A percentile compares a stretch with the other conserved stretches of the same genome.
Conservation (phyloP, 2,113 vertebrate genomes). For the Thamnophis sirtalis region DNA sequence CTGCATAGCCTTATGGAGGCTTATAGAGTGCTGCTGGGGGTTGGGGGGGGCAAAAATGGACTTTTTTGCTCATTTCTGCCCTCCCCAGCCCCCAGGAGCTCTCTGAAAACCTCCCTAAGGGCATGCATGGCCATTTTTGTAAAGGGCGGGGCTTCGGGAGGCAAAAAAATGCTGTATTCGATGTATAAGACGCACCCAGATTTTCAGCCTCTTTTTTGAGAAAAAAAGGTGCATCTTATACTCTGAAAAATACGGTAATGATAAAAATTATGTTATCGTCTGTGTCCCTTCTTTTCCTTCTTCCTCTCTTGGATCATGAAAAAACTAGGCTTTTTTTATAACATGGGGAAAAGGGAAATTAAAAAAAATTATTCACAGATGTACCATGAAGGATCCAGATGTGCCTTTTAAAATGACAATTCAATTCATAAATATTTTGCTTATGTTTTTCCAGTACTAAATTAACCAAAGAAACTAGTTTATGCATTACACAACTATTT, state of each 20-base stretch:
- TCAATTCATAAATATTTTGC: background rate
- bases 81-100: no score
- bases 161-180: no score
- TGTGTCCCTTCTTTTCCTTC: background rate
- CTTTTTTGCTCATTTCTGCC: no score
- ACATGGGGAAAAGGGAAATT: background rate
- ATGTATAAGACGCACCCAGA: no score
- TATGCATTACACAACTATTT: background rate
- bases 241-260: background rate
- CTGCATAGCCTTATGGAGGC: no score
- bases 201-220: no score
- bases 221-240: no score
- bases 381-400: background rate
- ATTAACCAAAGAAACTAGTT: background rate
- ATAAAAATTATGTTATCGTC: background rate
- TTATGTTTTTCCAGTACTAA: background rate
- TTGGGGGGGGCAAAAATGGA: no score
- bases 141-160: no score
- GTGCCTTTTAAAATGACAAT: background rate
- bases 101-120: no score
- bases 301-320: background rate
- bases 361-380: background rate
- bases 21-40: no score
- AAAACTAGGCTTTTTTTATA: background rate
- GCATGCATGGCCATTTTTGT: no score